A percentile compares a stretch with the other conserved stretches of the same genome.
These are phyloP conservation scores for Coturnix japonica DNA, from an alignment of 2,113 vertebrate genomes.

Conservation along the genomic window DNA sequence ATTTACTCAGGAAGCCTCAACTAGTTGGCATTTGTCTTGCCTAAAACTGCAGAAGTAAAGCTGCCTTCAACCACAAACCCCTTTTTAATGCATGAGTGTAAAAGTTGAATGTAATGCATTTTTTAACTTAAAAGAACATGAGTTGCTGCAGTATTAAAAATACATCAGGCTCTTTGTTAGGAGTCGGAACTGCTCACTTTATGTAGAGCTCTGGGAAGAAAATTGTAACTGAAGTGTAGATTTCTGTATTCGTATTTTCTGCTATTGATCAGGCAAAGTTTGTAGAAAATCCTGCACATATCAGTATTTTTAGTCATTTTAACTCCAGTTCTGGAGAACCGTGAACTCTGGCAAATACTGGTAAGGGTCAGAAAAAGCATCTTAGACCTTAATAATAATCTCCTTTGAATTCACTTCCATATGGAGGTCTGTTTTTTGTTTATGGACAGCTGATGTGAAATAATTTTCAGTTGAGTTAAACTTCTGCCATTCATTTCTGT, in stretches of 20 bases:
- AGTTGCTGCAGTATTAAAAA: not conserved
- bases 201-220: not conserved
- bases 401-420: not conserved
- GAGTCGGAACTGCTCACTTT: not conserved
- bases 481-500: not conserved
- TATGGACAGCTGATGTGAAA: not conserved
- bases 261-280: not conserved
- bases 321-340: not conserved
- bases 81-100: not conserved
- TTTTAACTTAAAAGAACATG: not conserved
- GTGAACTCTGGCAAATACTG: not conserved
- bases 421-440: not conserved
- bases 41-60: not conserved
- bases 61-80: not conserved
- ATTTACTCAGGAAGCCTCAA: not conserved
- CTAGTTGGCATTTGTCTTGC: not conserved
- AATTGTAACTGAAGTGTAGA: not conserved
- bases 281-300: not conserved
- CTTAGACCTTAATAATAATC: not conserved
- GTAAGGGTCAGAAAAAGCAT: not conserved
- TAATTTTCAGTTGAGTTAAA: not conserved
- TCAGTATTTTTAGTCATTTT: not conserved
- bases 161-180: not conserved
- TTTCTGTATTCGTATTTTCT: not conserved
- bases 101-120: not conserved